A percentile compares a stretch with the other conserved stretches of the same genome.
Evolutionary conservation across 2,888 invertebrate genomes (phyloP).

Genomic region (Boloria selene): DNA sequence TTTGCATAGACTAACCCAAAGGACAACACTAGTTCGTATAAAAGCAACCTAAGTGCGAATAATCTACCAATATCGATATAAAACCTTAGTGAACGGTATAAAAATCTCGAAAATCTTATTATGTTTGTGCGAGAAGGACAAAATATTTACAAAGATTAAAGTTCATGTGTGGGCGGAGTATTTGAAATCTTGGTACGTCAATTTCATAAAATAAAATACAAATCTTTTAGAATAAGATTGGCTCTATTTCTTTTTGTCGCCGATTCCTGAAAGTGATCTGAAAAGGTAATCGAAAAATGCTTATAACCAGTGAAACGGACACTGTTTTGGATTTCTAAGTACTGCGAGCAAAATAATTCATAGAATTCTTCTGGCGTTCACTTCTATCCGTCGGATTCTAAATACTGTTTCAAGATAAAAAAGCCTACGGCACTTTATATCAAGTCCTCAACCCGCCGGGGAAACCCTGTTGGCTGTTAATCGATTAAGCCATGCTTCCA

Average conservation of each 20-base stretch:
- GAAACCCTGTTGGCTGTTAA: too few relatives aligned
- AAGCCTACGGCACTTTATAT: too few relatives aligned
- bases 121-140: slow-evolving; percentile 5
- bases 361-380: too few relatives aligned
- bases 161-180: slow-evolving; percentile 2
- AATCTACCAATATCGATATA: neutral
- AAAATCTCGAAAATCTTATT: slow-evolving; percentile 8
- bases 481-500: too few relatives aligned
- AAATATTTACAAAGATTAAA: slow-evolving; percentile 18
- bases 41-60: neutral
- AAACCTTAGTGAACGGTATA: neutral
- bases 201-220: neutral
- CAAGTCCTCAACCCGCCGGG: too few relatives aligned
- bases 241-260: neutral
- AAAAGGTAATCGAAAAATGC: neutral
- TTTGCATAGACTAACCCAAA: too few relatives aligned
- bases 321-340: too few relatives aligned
- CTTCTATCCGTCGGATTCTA: too few relatives aligned
- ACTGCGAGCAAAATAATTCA: too few relatives aligned
- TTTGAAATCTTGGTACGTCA: slow-evolving; percentile 6
- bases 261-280: neutral
- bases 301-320: neutral
- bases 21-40: neutral
- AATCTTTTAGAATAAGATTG: slow-evolving; percentile 2
- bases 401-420: too few relatives aligned